phyloP scores from a whole-genome alignment of 2,113 vertebrate species.

The Pandion haliaetus region DNA sequence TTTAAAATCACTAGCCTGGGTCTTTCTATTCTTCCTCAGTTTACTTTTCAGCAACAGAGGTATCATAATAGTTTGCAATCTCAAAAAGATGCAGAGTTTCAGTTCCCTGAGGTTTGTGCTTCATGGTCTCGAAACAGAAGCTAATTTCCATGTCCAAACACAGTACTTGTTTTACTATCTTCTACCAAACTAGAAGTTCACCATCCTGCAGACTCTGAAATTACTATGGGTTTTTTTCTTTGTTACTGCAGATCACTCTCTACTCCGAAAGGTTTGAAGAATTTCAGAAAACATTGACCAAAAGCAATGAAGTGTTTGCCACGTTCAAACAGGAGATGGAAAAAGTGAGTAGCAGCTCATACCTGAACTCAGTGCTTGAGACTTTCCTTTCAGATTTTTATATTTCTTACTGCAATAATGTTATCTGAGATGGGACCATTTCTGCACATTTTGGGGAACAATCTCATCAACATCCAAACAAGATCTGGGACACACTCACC shows the following conservation, averaged over 20 bases:
- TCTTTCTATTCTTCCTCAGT: background rate
- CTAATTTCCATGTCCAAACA: background rate
- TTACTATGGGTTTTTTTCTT: background rate
- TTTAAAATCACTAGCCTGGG: background rate
- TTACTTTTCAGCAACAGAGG: background rate
- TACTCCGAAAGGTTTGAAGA: constrained; percentile 97
- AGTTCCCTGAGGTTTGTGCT: background rate
- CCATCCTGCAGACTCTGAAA: background rate
- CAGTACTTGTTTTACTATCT: background rate
- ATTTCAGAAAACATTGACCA: constrained; percentile 91
- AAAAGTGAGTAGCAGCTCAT: constrained; percentile 77
- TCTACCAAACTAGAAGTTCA: background rate
- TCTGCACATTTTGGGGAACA: constrained; percentile 1
- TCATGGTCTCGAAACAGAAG: background rate
- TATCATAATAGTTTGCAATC: background rate
- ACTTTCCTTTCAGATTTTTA: background rate
- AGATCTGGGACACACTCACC: background rate
- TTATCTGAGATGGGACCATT: background rate
- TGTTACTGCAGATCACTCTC: constrained; percentile 82
- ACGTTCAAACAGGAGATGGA: constrained; percentile 98
- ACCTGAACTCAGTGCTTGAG: background rate
- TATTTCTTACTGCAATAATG: constrained; percentile 3
- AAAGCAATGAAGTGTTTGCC: constrained; percentile 94
- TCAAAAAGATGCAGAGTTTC: background rate
- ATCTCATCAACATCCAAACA: background rate